Evolutionary conservation across 2,797 vertebrate genomes (phyloP), one percentile per base, ranked within the genome.

Genomic region (Rhodeus uyekii): DNA sequence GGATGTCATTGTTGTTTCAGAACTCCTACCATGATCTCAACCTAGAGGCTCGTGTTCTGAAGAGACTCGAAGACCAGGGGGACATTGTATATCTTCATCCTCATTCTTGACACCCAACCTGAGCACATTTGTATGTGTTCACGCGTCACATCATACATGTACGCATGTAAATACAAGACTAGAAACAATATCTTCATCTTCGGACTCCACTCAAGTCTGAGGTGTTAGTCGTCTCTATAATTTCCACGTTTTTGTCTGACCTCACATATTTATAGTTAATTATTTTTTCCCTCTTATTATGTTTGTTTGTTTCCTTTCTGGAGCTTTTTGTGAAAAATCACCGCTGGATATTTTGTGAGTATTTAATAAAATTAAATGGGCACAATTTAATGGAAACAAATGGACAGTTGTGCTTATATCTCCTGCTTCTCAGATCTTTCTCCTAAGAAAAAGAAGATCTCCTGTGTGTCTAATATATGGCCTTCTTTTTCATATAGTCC

Each of bases 1-100:
- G 5, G 36, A 60, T 42, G 24, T 9, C 8, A 0, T 76, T 74
- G 46, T 50, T 55, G 65, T 84, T 71, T 64, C 72, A 95, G 94
- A 88, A 93, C 78, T 94, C 93, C 36, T 86, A 91, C 55, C 95
- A 95, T 69, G 92, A 95, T 81, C 78, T 95, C 80, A 90, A 73
- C n/a, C 88, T 88, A 13, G 95, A 95, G 90, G 92, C 92, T 12
- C 67, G 89, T 55, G 88, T 88, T 87, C 91, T 95, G 85, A 94
- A 91, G 88, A 88, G 68, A 85, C 89, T 95, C 81, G 90, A 94
- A 81, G 92, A 94, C 16, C 90, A 82, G 1, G 93, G 92, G n/a
- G 89, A 86, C 71, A 92, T 95, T 83, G 63, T 85, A 2, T 91
- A 91, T 84, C 89, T 95, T 81, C 92, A 93, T 71, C 86, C 84